A percentile compares a stretch with the other conserved stretches of the same genome.
Conservation (phyloP, 2,113 vertebrate species). For the Solenodon paradoxus region DNA sequence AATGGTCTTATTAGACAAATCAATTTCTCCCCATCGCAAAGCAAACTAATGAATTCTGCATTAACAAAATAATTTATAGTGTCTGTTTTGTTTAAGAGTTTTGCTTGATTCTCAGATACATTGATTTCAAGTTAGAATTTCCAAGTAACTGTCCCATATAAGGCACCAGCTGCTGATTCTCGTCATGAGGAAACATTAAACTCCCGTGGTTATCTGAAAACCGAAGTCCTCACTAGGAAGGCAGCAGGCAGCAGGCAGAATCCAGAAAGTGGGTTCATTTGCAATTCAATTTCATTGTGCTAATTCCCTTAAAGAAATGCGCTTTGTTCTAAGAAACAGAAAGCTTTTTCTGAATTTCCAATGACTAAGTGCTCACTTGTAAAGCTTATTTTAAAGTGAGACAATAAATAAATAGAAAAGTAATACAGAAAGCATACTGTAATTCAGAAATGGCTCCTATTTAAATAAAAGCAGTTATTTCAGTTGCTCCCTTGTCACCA, state of each 20-base stretch:
- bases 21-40: neutral
- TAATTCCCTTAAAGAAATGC: neutral
- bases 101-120: neutral
- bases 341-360: conserved; percentile 14
- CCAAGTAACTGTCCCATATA: neutral
- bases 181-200: neutral
- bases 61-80: neutral
- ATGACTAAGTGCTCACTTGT: neutral
- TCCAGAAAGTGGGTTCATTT: neutral
- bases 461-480: neutral
- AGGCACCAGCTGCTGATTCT: neutral
- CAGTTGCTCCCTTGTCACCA: neutral
- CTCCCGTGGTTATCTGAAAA: neutral
- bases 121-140: neutral
- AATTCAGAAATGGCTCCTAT: neutral
- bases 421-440: neutral
- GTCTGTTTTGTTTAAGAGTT: neutral
- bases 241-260: neutral
- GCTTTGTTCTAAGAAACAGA: conserved; percentile 6
- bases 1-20: neutral
- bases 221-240: neutral
- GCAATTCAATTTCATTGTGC: neutral
- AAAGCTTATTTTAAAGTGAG: neutral
- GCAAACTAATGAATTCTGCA: neutral
- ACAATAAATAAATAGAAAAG: neutral